Evolutionary conservation across 2,888 invertebrate genomes (phyloP), one percentile per base, ranked within the genome.

Genomic region (Kryphioiulus occultus): DNA sequence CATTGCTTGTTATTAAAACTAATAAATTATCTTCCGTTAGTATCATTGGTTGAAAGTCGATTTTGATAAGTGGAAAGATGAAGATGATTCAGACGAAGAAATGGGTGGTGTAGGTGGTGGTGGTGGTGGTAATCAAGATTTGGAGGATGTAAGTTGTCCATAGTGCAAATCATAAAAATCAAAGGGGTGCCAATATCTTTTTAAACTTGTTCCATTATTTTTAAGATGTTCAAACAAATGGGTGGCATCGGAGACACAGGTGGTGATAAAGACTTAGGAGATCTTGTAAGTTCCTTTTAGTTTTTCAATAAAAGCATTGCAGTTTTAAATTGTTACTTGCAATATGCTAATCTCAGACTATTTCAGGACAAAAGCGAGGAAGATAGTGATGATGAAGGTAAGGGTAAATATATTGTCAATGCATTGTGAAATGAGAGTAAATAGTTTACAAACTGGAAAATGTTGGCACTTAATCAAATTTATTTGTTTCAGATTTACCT

Each of bases 61-160:
- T 92, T 99, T 99, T 92, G 96, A 97, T 92, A 98, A 98, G 93
- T 99, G 98, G 99, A 95, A 95, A 93, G 99, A 99, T 93, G 99
- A 99, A 92, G 97, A 97, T 91, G 98, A 98, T 89, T 97, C 96
- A 87, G 97, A 95, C 15, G 96, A 96, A 90, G 97, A 35, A 35
- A 7, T 2, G 97, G 86, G 89, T 89, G 17, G 90, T 88, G 35
- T 2, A 97, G 86, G 89, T 89, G 17, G 90, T 88, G 10, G 2
- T 35, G 53, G 85, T 22, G 90, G 88, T 22, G 89, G 89, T 82
- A 90, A 90, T 32, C 90, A 89, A 83, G 94, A 95, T 91, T 93
- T 95, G 89, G 94, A 94, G 91, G 95, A 95, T 90, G 93, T 93
- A 90, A 90, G 89, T 35, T 32, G 2, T 19, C 19, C 22, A 86